Conservation (phyloP, 2,888 invertebrate species). For the Petrolisthes manimaculis region DNA sequence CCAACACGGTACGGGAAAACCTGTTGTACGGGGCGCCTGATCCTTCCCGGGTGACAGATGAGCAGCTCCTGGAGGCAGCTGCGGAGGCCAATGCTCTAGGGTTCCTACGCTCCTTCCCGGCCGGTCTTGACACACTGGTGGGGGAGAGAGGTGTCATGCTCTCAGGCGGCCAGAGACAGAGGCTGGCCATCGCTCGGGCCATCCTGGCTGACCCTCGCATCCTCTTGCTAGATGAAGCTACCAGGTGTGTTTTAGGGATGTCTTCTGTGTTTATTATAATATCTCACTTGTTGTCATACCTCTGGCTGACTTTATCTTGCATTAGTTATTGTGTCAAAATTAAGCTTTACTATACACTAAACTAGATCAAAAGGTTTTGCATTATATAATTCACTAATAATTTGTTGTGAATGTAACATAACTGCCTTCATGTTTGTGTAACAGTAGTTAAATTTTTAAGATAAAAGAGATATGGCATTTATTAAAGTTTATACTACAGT, state of each 20-base stretch:
- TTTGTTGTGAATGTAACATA: neutral
- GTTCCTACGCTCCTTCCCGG: slow-evolving; percentile 76
- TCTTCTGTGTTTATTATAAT: too few species aligned
- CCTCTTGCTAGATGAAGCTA: slow-evolving; percentile 94
- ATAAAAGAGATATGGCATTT: too few species aligned
- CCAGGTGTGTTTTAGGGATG: slow-evolving; percentile 72
- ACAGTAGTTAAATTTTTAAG: too few species aligned
- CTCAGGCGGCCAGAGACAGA: slow-evolving; percentile 93
- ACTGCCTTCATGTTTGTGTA: too few species aligned
- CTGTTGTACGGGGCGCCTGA: slow-evolving; percentile 85
- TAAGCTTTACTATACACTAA: neutral
- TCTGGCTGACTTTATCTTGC: too few species aligned
- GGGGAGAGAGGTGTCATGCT: slow-evolving; percentile 91
- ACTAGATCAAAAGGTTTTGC: neutral
- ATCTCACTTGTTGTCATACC: too few species aligned
- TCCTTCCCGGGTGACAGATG: slow-evolving; percentile 72
- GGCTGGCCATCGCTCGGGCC: slow-evolving; percentile 93
- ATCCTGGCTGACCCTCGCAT: slow-evolving; percentile 94
- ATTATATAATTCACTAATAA: neutral
- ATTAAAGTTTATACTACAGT: slow-evolving; percentile 72
- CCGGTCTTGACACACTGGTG: slow-evolving; percentile 85
- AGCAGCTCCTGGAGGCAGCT: slow-evolving; percentile 77
- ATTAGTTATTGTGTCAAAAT: too few species aligned
- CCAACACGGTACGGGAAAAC: slow-evolving; percentile 89
- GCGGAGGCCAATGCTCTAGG: slow-evolving; percentile 87